These are phyloP conservation scores for Drosophila cardini DNA, from an alignment of 1,140 invertebrate genomes.

Conservation along the genomic window DNA sequence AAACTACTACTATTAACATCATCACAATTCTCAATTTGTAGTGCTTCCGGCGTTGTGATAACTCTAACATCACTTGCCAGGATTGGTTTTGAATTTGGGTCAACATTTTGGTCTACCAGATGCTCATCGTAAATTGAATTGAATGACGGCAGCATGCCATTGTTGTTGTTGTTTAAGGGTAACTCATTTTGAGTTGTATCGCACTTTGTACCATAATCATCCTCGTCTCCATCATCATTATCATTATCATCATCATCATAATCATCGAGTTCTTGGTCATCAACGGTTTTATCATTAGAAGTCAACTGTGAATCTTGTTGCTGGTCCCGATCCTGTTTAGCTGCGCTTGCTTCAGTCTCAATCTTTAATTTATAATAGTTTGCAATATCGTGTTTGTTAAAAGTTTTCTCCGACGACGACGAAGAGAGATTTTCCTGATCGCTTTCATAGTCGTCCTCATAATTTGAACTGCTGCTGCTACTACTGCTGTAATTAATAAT, in stretches of 20 bases:
- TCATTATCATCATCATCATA: constrained; percentile 10
- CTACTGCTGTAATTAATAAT: constrained; percentile 74
- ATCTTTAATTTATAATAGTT: constrained; percentile 32
- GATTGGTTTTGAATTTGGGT: neutral
- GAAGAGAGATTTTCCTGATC: constrained; percentile 21
- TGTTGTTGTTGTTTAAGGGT: constrained; percentile 60
- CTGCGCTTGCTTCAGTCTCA: constrained; percentile 50
- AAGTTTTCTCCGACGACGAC: constrained; percentile 1
- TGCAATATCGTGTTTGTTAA: constrained; percentile 1
- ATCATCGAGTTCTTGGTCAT: constrained; percentile 20
- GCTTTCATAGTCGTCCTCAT: constrained; percentile 46
- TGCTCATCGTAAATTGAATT: constrained; percentile 57
- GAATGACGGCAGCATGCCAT: constrained; percentile 68
- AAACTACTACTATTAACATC: constrained; percentile 46
- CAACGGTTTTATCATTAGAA: constrained; percentile 29
- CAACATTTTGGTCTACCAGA: neutral
- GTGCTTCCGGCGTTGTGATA: constrained; percentile 18
- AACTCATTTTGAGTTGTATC: constrained; percentile 32
- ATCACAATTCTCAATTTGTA: constrained; percentile 56
- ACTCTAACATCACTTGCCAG: constrained; percentile 2
- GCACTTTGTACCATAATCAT: constrained; percentile 21
- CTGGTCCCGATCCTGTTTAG: neutral
- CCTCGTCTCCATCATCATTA: constrained; percentile 14
- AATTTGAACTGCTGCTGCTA: constrained; percentile 72
- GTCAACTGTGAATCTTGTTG: constrained; percentile 23